phyloP scores from a whole-genome alignment of 2,113 vertebrate species.

The Rhipidura dahli region DNA sequence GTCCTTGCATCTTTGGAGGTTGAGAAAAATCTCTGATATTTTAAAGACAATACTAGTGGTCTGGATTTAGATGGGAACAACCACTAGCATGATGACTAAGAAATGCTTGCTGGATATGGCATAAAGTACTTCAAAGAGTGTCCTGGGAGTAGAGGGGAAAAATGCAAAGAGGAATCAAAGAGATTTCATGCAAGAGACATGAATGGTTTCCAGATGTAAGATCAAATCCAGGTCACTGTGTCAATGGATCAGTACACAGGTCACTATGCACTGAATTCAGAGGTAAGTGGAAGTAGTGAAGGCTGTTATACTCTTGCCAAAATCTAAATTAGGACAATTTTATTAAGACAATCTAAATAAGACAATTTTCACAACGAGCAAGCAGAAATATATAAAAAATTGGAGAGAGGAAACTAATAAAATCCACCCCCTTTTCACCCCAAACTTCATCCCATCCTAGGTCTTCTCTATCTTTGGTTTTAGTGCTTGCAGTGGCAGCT shows the following conservation, averaged over 20 bases:
- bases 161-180: background rate
- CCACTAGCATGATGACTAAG: background rate
- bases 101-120: background rate
- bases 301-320: background rate
- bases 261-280: background rate
- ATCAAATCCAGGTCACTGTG: background rate
- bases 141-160: background rate
- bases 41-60: background rate
- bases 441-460: background rate
- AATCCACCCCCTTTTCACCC: background rate
- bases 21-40: background rate
- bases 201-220: background rate
- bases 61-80: background rate
- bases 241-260: background rate
- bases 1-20: background rate
- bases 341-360: background rate
- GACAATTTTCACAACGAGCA: background rate
- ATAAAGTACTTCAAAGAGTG: background rate
- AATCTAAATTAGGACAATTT: background rate
- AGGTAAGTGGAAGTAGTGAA: background rate
- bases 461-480: background rate
- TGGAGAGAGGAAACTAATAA: background rate
- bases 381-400: background rate
- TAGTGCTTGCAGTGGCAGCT: background rate
- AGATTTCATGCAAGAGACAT: background rate